Conservation (phyloP, 2,797 vertebrate species). For the Clangula hyemalis region DNA sequence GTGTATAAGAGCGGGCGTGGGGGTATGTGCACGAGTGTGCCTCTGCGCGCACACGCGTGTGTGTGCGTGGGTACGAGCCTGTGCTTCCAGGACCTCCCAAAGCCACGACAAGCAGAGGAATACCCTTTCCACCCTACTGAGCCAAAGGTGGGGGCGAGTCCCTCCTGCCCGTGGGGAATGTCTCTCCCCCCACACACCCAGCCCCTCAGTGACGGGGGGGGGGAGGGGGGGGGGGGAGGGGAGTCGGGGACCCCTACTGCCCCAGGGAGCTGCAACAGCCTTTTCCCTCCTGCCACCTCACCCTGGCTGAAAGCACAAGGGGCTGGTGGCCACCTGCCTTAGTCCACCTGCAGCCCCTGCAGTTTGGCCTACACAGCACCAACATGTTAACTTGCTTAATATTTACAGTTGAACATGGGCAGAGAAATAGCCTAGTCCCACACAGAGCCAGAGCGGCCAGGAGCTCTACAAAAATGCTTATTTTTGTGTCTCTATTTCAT, state of each 20-base stretch:
- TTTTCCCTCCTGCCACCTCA: background rate
- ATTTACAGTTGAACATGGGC: fast-evolving
- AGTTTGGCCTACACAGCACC: fast-evolving
- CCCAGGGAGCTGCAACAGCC: background rate
- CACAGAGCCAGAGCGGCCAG: no score
- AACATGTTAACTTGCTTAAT: fast-evolving
- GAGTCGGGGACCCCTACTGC: background rate
- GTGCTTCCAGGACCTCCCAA: background rate
- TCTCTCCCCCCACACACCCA: no score
- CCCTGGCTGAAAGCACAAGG: background rate
- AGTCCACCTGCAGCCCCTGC: background rate
- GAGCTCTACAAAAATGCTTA: background rate
- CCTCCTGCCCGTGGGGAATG: fast-evolving
- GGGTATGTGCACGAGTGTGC: background rate
- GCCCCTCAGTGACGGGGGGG: background rate
- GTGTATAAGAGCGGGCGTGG: no score
- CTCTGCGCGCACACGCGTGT: no score
- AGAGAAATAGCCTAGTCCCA: background rate
- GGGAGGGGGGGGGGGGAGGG: background rate
- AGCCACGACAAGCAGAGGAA: fast-evolving
- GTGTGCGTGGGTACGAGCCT: no score
- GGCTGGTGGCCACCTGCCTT: background rate
- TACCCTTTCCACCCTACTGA: background rate
- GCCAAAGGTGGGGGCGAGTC: no score
- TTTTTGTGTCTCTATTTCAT: background rate